phyloP scores from a whole-genome alignment of 1,140 invertebrate genomes.

The Copidosoma floridanum region DNA sequence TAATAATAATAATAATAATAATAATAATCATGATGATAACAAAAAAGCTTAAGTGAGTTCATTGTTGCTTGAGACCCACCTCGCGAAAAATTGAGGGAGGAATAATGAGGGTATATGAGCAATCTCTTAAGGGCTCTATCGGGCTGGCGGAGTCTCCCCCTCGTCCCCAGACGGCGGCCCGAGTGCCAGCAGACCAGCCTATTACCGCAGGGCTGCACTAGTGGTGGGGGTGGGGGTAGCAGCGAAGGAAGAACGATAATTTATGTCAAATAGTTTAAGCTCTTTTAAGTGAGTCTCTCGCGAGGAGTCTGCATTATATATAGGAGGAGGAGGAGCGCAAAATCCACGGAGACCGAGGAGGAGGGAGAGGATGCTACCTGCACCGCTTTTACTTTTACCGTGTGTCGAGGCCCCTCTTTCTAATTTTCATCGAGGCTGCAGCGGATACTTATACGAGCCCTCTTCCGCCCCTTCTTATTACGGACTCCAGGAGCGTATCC shows the following conservation, averaged over 20 bases:
- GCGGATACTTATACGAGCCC: no score
- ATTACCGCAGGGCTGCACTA: background rate
- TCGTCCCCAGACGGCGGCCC: background rate
- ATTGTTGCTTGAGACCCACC: no score
- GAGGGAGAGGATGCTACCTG: no score
- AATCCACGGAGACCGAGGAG: background rate
- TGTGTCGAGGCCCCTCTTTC: background rate
- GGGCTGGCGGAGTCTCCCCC: no score
- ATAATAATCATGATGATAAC: no score
- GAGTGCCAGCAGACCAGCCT: background rate
- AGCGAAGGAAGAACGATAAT: constrained; percentile 12
- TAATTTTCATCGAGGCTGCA: constrained; percentile 3
- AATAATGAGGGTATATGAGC: no score
- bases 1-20: no score
- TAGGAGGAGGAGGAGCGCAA: background rate
- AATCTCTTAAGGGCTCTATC: no score
- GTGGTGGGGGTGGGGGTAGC: background rate
- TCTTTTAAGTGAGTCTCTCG: constrained; percentile 16
- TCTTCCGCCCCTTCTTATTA: constrained; percentile 11
- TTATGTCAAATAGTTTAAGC: constrained; percentile 28
- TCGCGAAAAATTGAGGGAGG: no score
- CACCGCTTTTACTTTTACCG: no score
- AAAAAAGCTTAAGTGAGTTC: no score
- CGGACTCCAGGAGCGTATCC: constrained; percentile 14
- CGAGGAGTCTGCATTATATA: background rate